Conservation (phyloP, 2,888 invertebrate genomes). For the Chesias legatella region DNA sequence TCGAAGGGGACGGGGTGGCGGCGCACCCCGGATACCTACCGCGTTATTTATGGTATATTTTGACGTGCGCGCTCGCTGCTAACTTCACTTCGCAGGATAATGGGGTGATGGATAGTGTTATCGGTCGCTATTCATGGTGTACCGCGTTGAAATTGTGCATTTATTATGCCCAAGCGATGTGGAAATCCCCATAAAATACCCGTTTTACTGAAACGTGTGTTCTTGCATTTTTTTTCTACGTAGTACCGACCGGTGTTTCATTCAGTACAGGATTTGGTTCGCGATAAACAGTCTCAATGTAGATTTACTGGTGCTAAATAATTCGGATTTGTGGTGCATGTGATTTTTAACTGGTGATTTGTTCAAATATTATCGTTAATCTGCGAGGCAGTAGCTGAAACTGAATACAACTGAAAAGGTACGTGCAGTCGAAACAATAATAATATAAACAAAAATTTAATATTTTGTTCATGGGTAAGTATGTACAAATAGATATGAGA, state of each 20-base stretch:
- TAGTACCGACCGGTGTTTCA: conserved; percentile 46
- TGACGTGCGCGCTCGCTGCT: conserved; percentile 71
- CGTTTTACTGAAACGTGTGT: conserved; percentile 39
- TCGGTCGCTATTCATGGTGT: conserved; percentile 71
- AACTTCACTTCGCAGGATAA: conserved; percentile 74
- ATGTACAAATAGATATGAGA: conserved; percentile 4
- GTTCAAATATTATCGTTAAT: conserved; percentile 9
- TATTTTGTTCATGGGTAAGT: neutral
- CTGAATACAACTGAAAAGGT: conserved; percentile 20
- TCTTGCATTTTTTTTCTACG: conserved; percentile 39
- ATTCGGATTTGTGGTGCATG: conserved; percentile 29
- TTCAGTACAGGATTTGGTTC: conserved; percentile 44
- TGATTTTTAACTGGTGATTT: conserved; percentile 22
- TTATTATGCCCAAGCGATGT: conserved; percentile 52
- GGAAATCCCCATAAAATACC: conserved; percentile 52
- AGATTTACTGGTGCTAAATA: conserved; percentile 15
- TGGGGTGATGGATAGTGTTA: conserved; percentile 79
- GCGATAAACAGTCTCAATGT: conserved; percentile 29
- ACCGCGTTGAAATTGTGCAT: conserved; percentile 57
- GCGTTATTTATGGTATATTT: conserved; percentile 78
- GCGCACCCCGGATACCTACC: conserved; percentile 60
- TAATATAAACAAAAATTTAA: neutral
- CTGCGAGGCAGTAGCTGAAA: conserved; percentile 2
- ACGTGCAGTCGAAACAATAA: conserved; percentile 3
- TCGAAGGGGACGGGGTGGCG: conserved; percentile 48